Base-by-base conservation (phyloP, 2,888 invertebrate species). In the Myathropa florea region DNA sequence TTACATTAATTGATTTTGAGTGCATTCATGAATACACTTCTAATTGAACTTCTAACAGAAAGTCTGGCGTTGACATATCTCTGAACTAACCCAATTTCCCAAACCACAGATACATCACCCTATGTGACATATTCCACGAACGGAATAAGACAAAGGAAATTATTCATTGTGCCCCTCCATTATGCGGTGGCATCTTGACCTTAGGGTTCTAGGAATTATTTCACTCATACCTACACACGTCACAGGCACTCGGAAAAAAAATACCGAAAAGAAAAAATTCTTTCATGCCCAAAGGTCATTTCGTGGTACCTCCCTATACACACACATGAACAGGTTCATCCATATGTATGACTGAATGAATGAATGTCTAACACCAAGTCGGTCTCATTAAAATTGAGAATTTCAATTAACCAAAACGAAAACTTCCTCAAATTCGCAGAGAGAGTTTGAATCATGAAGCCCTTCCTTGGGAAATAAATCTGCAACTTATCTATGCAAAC, bases 181-280 rank as follows among this genome's bases (percentile, higher is more conserved):
- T 68, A 59, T 55, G 33, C n/a, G 24, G 24, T 33, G 57, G n/a
- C 57, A 59, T 59, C 33, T 70, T 70, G 59, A 70, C 70, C 70
- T 70, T 70, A n/a, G 33, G 36, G 23, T 30, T 68, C 23, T 9
- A 33, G 23, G 68, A 68, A 68, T 53, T 57, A 12, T 12, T 57
- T 7, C 23, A 7, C 46, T 6, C 18, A 18, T 18, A 46, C 57
- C 24, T 14, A 24, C 24, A 57, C 23, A 4, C 24, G 0, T 0
- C 12, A 3, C 10, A 57, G 10, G 0, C 23, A 23, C 0, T 10
- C 24, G 1, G n/a, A 57, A 57, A 57, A 23, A 21, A 9, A 55
- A 21, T n/a, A n/a, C n/a, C n/a, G n/a, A n/a, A n/a, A n/a, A n/a
- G n/a, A 10, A 55, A 55, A 2, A 21, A 57, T 57, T 57, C 24